These are phyloP conservation scores for Drosophila leonis DNA, from an alignment of 2,888 invertebrate species.

Conservation along the genomic window DNA sequence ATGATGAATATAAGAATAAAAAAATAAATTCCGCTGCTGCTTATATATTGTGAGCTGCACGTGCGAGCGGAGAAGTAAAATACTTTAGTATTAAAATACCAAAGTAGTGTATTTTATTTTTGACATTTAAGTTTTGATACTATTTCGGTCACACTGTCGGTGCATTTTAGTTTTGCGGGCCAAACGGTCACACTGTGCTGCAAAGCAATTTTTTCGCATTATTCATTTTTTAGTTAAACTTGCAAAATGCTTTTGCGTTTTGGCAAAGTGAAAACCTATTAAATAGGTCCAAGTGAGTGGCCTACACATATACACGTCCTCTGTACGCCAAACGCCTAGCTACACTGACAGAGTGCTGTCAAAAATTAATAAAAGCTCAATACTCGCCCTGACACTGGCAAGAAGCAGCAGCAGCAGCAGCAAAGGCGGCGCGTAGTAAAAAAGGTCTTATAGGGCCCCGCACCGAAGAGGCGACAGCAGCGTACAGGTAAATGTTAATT, in stretches of 20 bases:
- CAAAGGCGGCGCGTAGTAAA: conserved; percentile 60
- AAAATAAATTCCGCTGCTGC: conserved; percentile 31
- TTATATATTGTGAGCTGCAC: conserved; percentile 49
- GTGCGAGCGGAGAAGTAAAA: conserved; percentile 42
- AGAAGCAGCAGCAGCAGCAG: conserved; percentile 51
- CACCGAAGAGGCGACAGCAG: conserved; percentile 27
- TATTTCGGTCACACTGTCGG: conserved; percentile 7
- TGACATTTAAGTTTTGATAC: not conserved
- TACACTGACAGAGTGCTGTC: conserved; percentile 17
- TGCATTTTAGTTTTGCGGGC: conserved; percentile 26
- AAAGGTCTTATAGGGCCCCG: conserved; percentile 34
- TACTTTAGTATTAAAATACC: conserved; percentile 26
- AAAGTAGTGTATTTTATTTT: not conserved
- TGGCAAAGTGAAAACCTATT: conserved; percentile 50
- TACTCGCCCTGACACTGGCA: conserved; percentile 59
- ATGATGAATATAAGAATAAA: conserved; percentile 1
- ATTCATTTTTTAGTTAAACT: conserved; percentile 59
- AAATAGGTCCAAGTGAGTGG: conserved; percentile 31
- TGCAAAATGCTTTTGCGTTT: conserved; percentile 52
- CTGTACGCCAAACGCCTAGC: conserved; percentile 14
- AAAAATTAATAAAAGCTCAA: conserved; percentile 52
- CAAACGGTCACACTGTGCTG: conserved; percentile 61
- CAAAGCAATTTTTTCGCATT: conserved; percentile 70
- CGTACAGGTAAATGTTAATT: conserved; percentile 53
- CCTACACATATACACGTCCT: conserved; percentile 22